A percentile compares a stretch with the other conserved stretches of the same genome.
These are phyloP conservation scores for Charaxes varanes DNA, from an alignment of 1,140 invertebrate genomes.

Conservation along the genomic window DNA sequence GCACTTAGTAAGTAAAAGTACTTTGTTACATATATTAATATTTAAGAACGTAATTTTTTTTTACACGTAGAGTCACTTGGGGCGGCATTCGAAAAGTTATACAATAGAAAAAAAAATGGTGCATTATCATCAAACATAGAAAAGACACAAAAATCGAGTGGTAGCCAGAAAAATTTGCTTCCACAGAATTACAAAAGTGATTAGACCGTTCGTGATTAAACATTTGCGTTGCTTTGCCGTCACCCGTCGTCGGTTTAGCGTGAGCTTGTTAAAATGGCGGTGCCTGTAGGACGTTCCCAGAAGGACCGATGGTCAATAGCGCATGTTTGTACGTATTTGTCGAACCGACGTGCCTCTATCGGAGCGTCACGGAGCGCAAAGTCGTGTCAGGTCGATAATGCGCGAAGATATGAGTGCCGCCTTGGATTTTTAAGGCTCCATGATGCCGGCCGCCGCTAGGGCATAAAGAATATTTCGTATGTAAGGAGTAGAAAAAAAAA, in stretches of 20 bases:
- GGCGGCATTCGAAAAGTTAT: too few species aligned
- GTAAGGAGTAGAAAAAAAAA: too few species aligned
- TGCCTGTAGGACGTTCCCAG: constrained; percentile 36
- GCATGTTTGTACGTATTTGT: constrained; percentile 32
- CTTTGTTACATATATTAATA: too few species aligned
- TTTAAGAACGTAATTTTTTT: too few species aligned
- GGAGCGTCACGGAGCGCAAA: constrained; percentile 37
- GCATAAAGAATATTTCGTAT: too few species aligned
- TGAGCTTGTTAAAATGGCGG: constrained; percentile 42
- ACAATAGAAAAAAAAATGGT: too few species aligned
- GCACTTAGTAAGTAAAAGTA: too few species aligned
- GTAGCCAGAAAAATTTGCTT: constrained; percentile 38
- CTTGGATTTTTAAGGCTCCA: too few species aligned
- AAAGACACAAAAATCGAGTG: too few species aligned
- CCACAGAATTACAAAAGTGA: constrained; percentile 49
- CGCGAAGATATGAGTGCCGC: constrained; percentile 30
- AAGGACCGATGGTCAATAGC: constrained; percentile 51
- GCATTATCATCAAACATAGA: too few species aligned
- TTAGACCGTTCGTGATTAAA: constrained; percentile 40
- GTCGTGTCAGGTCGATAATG: constrained; percentile 40
- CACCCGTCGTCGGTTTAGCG: constrained; percentile 34
- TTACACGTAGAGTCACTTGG: too few species aligned
- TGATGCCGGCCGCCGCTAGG: too few species aligned
- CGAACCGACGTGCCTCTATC: constrained; percentile 32
- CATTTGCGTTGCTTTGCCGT: constrained; percentile 42